Base-by-base conservation (phyloP, 2,113 vertebrate species). In the Sinocyclocheilus rhinocerous region DNA sequence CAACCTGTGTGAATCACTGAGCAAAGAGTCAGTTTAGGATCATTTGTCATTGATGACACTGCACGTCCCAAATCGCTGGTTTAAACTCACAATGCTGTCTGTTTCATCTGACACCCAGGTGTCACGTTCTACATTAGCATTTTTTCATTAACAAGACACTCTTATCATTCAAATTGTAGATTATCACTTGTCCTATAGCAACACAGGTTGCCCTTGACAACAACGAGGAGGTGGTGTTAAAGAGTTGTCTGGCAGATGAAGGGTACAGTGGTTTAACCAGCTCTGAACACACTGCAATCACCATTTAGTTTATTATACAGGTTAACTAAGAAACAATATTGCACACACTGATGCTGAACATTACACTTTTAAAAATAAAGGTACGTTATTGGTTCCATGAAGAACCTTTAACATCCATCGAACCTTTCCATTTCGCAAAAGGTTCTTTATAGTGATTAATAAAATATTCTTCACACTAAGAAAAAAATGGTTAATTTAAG, bases 121-220 rank as follows among this genome's bases (percentile, higher is more conserved):
- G 92, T 92, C 90, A 92, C 42, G 45, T 63, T 76, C 84, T 91
- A 91, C 79, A 92, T 95, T 93, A 92, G 91, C 93, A 94, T 94
- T 92, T 94, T 93, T 90, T 93, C 92, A 93, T 93, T 86, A 93
- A 87, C 81, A 75, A 26, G 12, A 1, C 84, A 94, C 90, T 93
- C 94, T 95, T 93, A 93, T 94, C 75, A 94, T 95, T 95, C 87
- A 93, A 93, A 95, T 94, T 4, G 39, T 39, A 83, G 86, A 89
- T 92, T 89, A 88, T 87, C 72, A 33, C 85, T 86, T 86, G 89
- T 89, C 84, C 90, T 88, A 67, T 85, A 82, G 52, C 72, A 85
- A 84, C 89, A 84, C 80, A 83, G 89, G 87, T 90, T 86, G 88
- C 76, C 86, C 86, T 70, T 83, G 91, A 86, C 90, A 88, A 90